Conservation (phyloP, 2,113 vertebrate genomes). For the Eulacestoma nigropectus region DNA sequence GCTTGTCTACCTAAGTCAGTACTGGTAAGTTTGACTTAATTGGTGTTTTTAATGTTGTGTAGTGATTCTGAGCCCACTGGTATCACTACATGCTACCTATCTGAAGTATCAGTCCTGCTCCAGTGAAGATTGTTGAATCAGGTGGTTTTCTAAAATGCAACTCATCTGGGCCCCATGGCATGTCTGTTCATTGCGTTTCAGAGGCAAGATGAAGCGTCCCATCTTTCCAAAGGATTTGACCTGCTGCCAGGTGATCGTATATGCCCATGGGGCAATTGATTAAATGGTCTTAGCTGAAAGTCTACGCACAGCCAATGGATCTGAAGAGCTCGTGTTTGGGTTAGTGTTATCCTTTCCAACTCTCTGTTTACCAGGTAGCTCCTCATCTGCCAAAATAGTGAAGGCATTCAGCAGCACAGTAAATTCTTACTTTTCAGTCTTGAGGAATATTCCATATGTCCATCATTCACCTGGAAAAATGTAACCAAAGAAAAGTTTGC, state of each 20-base stretch:
- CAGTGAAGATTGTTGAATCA: background rate
- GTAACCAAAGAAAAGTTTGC: background rate
- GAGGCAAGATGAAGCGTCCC: background rate
- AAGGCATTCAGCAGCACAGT: background rate
- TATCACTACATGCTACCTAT: background rate
- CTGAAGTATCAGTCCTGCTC: background rate
- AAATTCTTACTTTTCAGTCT: background rate
- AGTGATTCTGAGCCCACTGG: fast-evolving
- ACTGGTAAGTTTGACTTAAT: background rate
- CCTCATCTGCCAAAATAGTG: background rate
- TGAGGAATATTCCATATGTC: background rate
- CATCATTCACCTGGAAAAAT: background rate
- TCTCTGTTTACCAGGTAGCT: background rate
- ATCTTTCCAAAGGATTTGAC: background rate
- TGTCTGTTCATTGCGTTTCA: background rate
- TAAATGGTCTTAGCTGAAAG: background rate
- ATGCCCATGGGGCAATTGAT: background rate
- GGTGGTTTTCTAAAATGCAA: background rate
- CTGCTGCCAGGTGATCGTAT: background rate
- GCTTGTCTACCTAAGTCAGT: background rate
- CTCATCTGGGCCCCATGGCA: background rate
- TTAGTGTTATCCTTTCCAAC: background rate
- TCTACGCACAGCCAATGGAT: background rate
- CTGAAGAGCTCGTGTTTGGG: background rate
- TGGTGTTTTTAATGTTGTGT: background rate